phyloP scores from a whole-genome alignment of 1,140 invertebrate genomes.

The Kradibia gibbosae region DNA sequence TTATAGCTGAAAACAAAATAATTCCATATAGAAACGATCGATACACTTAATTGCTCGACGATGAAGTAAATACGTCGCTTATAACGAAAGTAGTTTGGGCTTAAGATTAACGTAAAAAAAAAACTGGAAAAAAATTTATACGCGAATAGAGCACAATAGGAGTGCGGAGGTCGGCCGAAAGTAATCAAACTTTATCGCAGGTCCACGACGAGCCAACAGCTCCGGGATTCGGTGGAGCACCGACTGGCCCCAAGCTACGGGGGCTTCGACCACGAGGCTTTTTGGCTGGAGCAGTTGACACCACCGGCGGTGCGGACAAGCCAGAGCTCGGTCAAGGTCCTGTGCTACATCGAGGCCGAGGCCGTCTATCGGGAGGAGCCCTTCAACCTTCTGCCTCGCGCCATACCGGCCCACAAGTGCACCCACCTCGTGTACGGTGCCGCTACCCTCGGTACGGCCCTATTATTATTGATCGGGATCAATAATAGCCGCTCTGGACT shows the following conservation, averaged over 20 bases:
- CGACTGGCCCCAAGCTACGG: conserved; percentile 70
- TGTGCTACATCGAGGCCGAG: conserved; percentile 81
- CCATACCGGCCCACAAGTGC: conserved; percentile 81
- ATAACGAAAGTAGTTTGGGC: too few relatives aligned
- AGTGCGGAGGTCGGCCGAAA: not conserved
- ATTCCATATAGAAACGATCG: too few relatives aligned
- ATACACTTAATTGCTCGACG: too few relatives aligned
- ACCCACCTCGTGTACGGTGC: conserved; percentile 88
- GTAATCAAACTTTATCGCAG: too few relatives aligned
- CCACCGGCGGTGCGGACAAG: conserved; percentile 63
- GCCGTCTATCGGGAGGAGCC: conserved; percentile 79
- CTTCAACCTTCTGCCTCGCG: conserved; percentile 77
- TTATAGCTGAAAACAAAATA: too few relatives aligned
- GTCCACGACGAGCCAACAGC: conserved; percentile 59
- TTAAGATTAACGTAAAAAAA: too few relatives aligned
- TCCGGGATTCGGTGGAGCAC: conserved; percentile 81
- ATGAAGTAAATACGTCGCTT: too few relatives aligned
- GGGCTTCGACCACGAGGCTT: conserved; percentile 63
- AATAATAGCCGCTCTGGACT: not conserved
- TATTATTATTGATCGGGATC: not conserved
- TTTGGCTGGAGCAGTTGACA: conserved; percentile 68
- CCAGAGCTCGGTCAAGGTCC: conserved; percentile 67
- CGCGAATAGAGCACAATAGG: too few relatives aligned
- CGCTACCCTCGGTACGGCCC: conserved; percentile 73
- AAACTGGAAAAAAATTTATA: too few relatives aligned